A percentile compares a stretch with the other conserved stretches of the same genome.
These are phyloP conservation scores for Lontra canadensis DNA, from an alignment of 2,113 vertebrate genomes.

Conservation along the genomic window DNA sequence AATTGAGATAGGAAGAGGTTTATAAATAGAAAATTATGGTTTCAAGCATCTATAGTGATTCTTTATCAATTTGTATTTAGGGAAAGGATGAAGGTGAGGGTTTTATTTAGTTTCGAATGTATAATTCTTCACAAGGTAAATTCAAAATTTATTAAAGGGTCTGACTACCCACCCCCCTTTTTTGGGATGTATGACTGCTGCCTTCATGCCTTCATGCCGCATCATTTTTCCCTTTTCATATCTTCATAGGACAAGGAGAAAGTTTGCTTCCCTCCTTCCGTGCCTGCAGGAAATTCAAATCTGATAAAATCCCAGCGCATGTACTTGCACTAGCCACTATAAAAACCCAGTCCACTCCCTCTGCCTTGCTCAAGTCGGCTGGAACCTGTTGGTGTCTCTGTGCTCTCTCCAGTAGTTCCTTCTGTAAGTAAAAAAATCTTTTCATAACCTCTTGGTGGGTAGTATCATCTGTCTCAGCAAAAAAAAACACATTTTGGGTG, in stretches of 20 bases:
- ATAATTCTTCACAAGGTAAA: neutral
- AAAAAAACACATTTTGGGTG: neutral
- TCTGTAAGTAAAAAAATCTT: neutral
- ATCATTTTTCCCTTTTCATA: neutral
- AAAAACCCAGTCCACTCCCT: neutral
- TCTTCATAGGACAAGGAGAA: neutral
- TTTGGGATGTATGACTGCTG: neutral
- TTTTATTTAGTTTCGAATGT: neutral
- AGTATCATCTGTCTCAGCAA: neutral
- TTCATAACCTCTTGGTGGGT: neutral
- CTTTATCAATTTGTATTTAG: neutral
- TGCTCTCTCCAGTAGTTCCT: neutral
- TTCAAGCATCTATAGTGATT: neutral
- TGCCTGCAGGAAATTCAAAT: neutral
- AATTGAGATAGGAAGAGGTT: neutral
- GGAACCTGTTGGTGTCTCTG: neutral
- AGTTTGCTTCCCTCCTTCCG: rapidly evolving
- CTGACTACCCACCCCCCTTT: neutral
- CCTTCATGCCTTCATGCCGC: neutral
- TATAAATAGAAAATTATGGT: neutral
- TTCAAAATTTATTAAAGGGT: neutral
- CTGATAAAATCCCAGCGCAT: neutral
- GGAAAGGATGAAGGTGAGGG: neutral
- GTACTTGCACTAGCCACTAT: neutral
- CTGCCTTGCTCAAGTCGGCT: neutral